phyloP scores from a whole-genome alignment of 2,797 vertebrate genomes.

The Sphaeramia orbicularis region DNA sequence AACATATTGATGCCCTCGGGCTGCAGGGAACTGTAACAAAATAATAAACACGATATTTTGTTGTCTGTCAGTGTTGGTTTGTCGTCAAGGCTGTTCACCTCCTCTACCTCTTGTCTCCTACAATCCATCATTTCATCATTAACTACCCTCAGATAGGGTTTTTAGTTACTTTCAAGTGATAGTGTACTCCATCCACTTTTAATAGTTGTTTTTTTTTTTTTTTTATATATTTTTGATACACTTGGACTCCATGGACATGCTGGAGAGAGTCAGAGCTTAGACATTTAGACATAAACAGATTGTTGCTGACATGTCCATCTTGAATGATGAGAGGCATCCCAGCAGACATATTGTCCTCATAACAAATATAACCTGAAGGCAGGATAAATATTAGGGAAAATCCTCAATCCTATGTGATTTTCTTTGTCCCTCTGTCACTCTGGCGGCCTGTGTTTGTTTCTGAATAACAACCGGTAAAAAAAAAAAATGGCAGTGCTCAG shows the following conservation, averaged over 20 bases:
- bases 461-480: not conserved
- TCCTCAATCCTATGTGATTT: no score
- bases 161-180: no score
- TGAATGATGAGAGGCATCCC: not conserved
- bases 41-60: conserved; percentile 16
- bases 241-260: no score
- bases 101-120: not conserved
- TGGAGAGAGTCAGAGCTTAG: conserved; percentile 7
- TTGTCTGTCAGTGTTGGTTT: conserved; percentile 14
- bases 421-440: not conserved
- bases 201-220: no score
- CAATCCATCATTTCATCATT: not conserved
- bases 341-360: not conserved
- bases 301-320: conserved; percentile 1
- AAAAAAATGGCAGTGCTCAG: not conserved
- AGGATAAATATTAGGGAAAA: not conserved
- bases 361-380: not conserved
- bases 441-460: not conserved
- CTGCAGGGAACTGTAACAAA: not conserved
- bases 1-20: not conserved
- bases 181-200: no score
- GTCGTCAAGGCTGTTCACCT: not conserved
- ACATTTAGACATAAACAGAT: conserved; percentile 2
- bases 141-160: no score
- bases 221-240: no score